phyloP scores from a whole-genome alignment of 2,888 invertebrate species.

The Drosophila ustulata region DNA sequence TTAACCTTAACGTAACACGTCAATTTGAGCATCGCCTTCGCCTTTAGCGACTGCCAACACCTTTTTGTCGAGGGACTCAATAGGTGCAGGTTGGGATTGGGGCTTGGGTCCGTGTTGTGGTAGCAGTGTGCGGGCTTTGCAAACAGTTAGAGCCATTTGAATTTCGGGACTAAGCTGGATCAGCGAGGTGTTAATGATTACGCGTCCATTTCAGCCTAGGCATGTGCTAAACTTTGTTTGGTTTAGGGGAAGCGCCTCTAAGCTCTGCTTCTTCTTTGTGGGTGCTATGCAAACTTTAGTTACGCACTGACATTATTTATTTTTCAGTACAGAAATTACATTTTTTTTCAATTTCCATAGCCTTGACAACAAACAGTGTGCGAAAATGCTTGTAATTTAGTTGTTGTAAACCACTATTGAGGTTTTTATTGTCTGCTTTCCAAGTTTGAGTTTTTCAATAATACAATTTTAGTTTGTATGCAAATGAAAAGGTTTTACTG shows the following conservation, averaged over 20 bases:
- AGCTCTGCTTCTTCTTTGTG: background rate
- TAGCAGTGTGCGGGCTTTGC: constrained; percentile 30
- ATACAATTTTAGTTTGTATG: constrained; percentile 23
- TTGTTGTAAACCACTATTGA: constrained; percentile 5
- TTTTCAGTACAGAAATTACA: constrained; percentile 32
- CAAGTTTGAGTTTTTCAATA: constrained; percentile 9
- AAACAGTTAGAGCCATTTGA: constrained; percentile 47
- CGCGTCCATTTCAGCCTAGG: constrained; percentile 29
- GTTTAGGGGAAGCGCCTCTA: background rate
- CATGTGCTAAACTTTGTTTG: constrained; percentile 21
- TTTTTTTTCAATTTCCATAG: constrained; percentile 5
- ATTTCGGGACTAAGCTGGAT: constrained; percentile 40
- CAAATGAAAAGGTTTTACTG: constrained; percentile 28
- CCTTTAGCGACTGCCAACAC: constrained; percentile 58
- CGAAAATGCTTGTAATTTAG: constrained; percentile 14
- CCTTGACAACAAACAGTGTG: background rate
- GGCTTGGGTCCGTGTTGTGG: constrained; percentile 26
- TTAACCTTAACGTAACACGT: constrained; percentile 51
- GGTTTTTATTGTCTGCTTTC: background rate
- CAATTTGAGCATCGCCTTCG: constrained; percentile 45
- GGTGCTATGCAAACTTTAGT: constrained; percentile 24
- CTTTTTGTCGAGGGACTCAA: constrained; percentile 34
- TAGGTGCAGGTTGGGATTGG: background rate
- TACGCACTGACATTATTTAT: constrained; percentile 33
- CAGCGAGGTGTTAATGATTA: constrained; percentile 69